These are phyloP conservation scores for Cirrhinus molitorella DNA, from an alignment of 2,797 vertebrate genomes.

Conservation along the genomic window DNA sequence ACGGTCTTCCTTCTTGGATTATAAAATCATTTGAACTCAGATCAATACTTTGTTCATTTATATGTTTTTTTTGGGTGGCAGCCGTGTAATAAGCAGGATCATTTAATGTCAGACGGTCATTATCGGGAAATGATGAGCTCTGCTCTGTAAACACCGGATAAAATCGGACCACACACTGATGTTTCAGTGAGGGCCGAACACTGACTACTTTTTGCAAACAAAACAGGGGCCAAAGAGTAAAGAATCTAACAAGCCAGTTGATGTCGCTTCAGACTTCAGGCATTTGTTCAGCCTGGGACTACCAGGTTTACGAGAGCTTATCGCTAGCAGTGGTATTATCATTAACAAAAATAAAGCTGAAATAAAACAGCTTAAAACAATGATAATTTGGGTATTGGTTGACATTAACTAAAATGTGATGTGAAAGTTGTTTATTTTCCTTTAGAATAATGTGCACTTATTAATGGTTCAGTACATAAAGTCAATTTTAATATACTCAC, in stretches of 20 bases:
- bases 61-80: neutral
- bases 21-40: neutral
- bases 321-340: neutral
- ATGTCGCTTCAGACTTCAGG: slow-evolving; percentile 62
- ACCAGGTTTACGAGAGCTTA: neutral
- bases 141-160: neutral
- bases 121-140: neutral
- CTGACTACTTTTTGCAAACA: slow-evolving; percentile 66
- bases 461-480: too few relatives aligned
- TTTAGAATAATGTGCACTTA: too few relatives aligned
- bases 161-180: neutral
- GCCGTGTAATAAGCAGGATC: neutral
- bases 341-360: neutral
- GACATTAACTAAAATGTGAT: too few relatives aligned
- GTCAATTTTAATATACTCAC: too few relatives aligned
- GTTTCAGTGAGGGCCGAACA: neutral
- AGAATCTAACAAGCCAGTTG: slow-evolving; percentile 65
- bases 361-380: too few relatives aligned
- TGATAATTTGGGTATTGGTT: too few relatives aligned
- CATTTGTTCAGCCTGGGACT: slow-evolving; percentile 56
- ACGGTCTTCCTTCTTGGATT: neutral
- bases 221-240: slow-evolving; percentile 69
- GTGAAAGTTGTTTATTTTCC: too few relatives aligned
- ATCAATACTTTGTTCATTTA: neutral
- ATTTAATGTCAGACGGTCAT: neutral